Evolutionary conservation across 2,888 invertebrate genomes (phyloP).

Genomic region (Didymodactylos carnosus): DNA sequence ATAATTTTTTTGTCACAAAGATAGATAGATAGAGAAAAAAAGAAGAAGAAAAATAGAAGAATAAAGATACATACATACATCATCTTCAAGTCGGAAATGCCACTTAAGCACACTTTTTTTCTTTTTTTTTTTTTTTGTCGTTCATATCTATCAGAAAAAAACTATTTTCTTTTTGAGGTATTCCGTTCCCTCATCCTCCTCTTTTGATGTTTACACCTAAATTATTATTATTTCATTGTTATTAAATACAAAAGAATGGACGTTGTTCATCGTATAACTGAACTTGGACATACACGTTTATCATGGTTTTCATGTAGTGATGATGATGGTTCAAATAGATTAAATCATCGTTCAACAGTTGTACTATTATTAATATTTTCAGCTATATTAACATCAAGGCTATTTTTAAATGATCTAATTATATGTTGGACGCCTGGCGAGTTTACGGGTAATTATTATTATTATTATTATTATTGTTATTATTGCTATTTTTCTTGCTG

Average conservation of each 20-base stretch:
- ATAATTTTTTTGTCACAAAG: not conserved
- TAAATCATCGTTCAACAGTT: not conserved
- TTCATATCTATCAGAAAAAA: not conserved
- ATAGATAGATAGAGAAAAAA: no score
- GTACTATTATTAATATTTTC: not conserved
- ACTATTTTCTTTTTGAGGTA: no score
- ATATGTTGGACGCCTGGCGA: not conserved
- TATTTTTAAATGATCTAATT: not conserved
- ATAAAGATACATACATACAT: no score
- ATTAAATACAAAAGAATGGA: no score
- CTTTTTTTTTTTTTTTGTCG: no score
- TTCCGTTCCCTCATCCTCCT: not conserved
- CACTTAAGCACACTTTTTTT: not conserved
- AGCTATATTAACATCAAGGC: not conserved
- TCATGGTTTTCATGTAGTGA: not conserved
- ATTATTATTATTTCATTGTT: not conserved
- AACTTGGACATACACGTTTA: not conserved
- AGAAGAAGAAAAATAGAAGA: no score
- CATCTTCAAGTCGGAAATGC: not conserved
- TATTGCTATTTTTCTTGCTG: no score
- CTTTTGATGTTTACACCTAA: not conserved
- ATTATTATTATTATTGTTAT: no score
- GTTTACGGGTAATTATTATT: not conserved
- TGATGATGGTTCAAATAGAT: not conserved
- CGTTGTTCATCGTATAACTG: not conserved